Evolutionary conservation across 2,113 vertebrate genomes (phyloP).

Genomic region (Chaetura pelagica): DNA sequence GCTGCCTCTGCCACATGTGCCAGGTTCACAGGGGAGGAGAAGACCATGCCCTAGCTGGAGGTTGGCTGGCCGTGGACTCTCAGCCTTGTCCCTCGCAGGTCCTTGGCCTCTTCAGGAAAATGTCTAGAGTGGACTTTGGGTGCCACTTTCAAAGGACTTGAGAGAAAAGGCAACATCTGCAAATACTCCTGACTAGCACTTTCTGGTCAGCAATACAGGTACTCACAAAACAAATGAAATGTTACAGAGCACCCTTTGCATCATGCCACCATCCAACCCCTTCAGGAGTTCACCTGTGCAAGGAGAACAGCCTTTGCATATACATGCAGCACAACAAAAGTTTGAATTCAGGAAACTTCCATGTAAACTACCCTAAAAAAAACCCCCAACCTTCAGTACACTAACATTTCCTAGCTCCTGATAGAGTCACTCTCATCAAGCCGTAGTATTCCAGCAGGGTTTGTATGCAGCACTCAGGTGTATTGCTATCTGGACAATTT

Average conservation of each 20-base stretch:
- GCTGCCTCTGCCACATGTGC: rapidly evolving
- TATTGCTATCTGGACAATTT: neutral
- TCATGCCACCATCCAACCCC: neutral
- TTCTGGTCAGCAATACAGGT: rapidly evolving
- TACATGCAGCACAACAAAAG: rapidly evolving
- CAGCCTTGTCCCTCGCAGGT: neutral
- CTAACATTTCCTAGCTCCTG: neutral
- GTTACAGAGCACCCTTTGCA: neutral
- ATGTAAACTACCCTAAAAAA: neutral
- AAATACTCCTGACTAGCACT: neutral
- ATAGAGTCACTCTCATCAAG: rapidly evolving
- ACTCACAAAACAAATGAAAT: rapidly evolving
- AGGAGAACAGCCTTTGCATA: neutral
- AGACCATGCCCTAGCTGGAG: rapidly evolving
- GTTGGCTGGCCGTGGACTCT: neutral
- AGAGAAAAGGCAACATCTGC: neutral
- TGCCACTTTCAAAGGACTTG: neutral
- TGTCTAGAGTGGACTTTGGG: neutral
- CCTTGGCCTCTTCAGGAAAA: neutral
- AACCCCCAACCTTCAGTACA: rapidly evolving
- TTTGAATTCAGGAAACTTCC: neutral
- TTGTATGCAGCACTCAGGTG: neutral
- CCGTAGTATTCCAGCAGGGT: neutral
- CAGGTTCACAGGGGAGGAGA: neutral
- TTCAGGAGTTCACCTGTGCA: neutral